phyloP scores from a whole-genome alignment of 2,888 invertebrate species.

The Sinhomidia bicolor region DNA sequence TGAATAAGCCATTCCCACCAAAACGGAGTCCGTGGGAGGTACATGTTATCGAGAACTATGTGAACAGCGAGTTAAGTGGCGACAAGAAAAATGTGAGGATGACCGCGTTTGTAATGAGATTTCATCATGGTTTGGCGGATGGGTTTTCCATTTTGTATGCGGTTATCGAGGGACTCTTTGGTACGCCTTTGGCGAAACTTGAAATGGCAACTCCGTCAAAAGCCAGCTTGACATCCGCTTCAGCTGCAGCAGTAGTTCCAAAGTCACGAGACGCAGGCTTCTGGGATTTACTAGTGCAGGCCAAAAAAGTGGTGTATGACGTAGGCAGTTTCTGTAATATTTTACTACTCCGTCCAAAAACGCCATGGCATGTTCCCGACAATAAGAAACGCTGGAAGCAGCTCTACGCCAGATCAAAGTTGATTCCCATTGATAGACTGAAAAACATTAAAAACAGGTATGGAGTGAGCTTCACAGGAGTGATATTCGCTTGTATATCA shows the following conservation, averaged over 20 bases:
- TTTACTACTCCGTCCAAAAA: not conserved
- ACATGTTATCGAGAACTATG: slow-evolving; percentile 54
- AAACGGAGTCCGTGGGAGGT: slow-evolving; percentile 66
- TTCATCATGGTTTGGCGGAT: slow-evolving; percentile 55
- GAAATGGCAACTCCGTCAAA: not conserved
- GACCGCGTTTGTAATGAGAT: not conserved
- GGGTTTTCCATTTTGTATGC: slow-evolving; percentile 51
- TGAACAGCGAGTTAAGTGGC: not conserved
- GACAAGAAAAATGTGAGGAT: not conserved
- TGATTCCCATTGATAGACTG: slow-evolving; percentile 29
- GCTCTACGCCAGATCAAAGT: slow-evolving; percentile 9
- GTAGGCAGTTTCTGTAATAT: not conserved
- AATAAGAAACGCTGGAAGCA: slow-evolving; percentile 24
- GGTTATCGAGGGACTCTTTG: slow-evolving; percentile 42
- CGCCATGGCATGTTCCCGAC: slow-evolving; percentile 36
- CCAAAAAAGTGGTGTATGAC: not conserved
- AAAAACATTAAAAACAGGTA: slow-evolving; percentile 21
- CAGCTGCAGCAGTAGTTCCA: not conserved
- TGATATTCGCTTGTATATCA: slow-evolving; percentile 18
- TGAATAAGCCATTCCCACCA: slow-evolving; percentile 33
- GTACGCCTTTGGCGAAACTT: not conserved
- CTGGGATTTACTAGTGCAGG: not conserved
- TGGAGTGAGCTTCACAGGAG: slow-evolving; percentile 31
- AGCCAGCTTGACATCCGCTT: not conserved
- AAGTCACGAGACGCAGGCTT: not conserved